Conservation (phyloP, 1,140 invertebrate genomes). For the Pseudachorutes palmiensis region DNA sequence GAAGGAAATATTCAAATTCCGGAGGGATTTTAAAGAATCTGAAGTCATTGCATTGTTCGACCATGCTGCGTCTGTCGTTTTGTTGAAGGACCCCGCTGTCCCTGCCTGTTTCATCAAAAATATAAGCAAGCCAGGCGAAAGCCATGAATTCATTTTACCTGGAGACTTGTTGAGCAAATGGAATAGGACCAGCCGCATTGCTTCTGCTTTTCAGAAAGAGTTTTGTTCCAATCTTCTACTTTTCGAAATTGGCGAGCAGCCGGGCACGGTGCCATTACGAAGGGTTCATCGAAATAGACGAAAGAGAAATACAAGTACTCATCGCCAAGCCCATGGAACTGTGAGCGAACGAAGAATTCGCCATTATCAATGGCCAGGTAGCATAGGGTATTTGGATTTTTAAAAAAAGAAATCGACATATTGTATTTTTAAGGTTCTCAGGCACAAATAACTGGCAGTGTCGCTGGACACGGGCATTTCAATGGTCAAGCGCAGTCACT, state of each 20-base stretch:
- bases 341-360: neutral
- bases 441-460: constrained; percentile 20
- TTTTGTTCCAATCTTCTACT: constrained; percentile 17
- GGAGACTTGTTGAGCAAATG: neutral
- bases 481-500: constrained; percentile 25
- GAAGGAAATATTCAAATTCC: no score
- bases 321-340: neutral
- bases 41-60: neutral
- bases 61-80: neutral
- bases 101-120: constrained; percentile 18
- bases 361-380: constrained; percentile 3
- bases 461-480: constrained; percentile 22
- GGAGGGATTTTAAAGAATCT: neutral
- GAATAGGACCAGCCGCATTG: neutral
- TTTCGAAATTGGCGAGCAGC: constrained; percentile 6
- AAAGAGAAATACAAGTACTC: neutral
- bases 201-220: neutral
- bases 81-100: constrained; percentile 17
- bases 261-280: neutral
- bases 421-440: constrained; percentile 14
- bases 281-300: constrained; percentile 7
- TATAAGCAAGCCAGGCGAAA: neutral
- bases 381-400: neutral
- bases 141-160: neutral
- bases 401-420: neutral